Evolutionary conservation across 2,888 invertebrate genomes (phyloP).

Genomic region (Lucinisca nassula): DNA sequence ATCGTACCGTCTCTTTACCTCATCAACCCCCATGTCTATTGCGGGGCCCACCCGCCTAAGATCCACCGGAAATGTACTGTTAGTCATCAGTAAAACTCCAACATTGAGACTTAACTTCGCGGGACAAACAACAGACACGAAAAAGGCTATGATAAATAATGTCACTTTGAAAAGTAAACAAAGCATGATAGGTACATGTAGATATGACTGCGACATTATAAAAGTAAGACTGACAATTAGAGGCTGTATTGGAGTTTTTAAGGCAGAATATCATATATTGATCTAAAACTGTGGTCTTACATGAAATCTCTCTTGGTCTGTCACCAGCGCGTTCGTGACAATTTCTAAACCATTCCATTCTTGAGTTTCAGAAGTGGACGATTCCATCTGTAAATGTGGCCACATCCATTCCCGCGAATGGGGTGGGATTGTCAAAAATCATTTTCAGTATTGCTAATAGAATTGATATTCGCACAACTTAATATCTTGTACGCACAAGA

Average conservation of each 20-base stretch:
- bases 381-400: too few species aligned
- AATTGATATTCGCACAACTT: too few species aligned
- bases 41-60: conserved; percentile 57
- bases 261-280: too few species aligned
- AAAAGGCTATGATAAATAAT: background rate
- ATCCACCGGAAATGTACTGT: conserved; percentile 57
- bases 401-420: too few species aligned
- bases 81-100: conserved; percentile 58
- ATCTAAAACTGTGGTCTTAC: background rate
- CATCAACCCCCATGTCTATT: conserved; percentile 57
- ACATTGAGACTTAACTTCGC: conserved; percentile 35
- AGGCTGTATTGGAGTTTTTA: too few species aligned
- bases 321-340: too few species aligned
- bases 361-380: too few species aligned
- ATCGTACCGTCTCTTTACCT: conserved; percentile 43
- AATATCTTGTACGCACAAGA: too few species aligned
- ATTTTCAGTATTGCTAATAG: too few species aligned
- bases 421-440: too few species aligned
- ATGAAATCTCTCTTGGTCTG: background rate
- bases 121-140: background rate
- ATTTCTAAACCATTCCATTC: too few species aligned
- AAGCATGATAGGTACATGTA: too few species aligned
- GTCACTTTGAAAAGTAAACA: background rate
- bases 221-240: background rate
- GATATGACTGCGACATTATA: background rate